Base-by-base conservation (phyloP, 1,140 invertebrate species). In the Sinonovacula constricta region DNA sequence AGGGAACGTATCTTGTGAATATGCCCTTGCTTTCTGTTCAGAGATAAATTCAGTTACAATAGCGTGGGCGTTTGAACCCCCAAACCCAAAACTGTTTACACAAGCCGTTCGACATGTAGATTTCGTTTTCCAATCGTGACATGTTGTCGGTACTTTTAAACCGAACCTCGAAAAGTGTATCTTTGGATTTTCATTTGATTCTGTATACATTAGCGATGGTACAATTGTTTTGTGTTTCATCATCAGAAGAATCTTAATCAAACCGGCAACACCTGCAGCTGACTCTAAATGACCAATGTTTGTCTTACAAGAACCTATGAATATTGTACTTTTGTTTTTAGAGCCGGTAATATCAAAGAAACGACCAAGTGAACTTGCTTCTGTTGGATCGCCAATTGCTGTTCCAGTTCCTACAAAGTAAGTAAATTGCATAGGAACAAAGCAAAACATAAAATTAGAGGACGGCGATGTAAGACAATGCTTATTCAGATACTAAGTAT, bases 181-280 rank as follows among this genome's bases (percentile, higher is more conserved):
- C 28, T 81, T 79, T 49, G 80, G 79, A 71, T 88, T 87, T 34
- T 74, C 75, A n/a, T 81, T 83, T 7, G 79, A 80, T 45, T 36
- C 26, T 59, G 94, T 93, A 51, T 81, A 81, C 69, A 79, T 60
- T 31, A 85, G 66, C 0, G 86, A 83, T n/a, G 83, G 82, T 7
- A 86, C 87, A 39, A 86, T 82, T 30, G 57, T 82, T 14, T 78
- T 56, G 51, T 85, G 54, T 49, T 86, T 84, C 84, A 87, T 87
- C 87, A 88, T 88, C 0, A 88, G 72, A 28, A 88, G 56, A 31
- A 88, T 80, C 56, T 99, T 98, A 0, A 95, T 95, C 45, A 98
- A 92, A 0, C 96, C 95, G 87, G 96, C 97, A 26, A 97, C 89
- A 28, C 97, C 97, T 18, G 97, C 98, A 0, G 97, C 96, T 1